Evolutionary conservation across 1,140 invertebrate species (phyloP).

Genomic region (Cepaea nemoralis): DNA sequence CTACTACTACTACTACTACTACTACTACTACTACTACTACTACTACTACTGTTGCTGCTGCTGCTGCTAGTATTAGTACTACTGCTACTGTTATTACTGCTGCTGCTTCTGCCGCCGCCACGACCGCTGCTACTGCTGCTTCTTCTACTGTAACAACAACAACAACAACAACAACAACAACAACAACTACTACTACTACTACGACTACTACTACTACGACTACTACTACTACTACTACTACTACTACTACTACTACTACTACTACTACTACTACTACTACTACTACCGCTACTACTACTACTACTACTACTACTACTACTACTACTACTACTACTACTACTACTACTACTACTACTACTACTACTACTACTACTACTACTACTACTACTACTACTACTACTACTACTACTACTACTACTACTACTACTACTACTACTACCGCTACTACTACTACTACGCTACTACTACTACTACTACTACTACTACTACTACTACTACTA

Average conservation of each 20-base stretch:
- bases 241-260: not conserved
- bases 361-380: not conserved
- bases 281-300: not conserved
- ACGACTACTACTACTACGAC: not conserved
- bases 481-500: slow-evolving; percentile 27
- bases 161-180: no score
- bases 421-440: slow-evolving; percentile 3
- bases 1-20: no score
- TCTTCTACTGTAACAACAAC: no score
- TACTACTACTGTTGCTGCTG: no score
- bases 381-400: not conserved
- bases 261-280: no score
- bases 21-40: no score
- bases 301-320: not conserved
- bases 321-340: not conserved
- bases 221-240: not conserved
- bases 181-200: no score
- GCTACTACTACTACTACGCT: slow-evolving; percentile 14
- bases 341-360: not conserved
- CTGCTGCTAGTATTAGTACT: no score
- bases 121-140: no score
- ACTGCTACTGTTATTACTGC: no score
- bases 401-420: slow-evolving; percentile 6
- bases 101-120: no score
- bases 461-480: no score